Evolutionary conservation across 2,888 invertebrate species (phyloP).

Genomic region (Lasioglossum marginatum): DNA sequence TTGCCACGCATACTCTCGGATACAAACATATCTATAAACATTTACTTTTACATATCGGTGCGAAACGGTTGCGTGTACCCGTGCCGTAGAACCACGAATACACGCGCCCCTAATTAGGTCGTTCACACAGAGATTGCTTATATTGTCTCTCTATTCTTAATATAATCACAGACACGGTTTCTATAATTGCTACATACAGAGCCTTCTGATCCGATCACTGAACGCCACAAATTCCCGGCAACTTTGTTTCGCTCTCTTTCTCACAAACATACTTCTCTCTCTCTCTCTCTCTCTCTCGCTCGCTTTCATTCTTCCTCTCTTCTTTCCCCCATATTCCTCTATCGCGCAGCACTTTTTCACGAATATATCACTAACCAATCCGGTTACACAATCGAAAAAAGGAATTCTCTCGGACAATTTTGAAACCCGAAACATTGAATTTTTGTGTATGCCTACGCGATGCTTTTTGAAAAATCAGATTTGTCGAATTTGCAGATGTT

Average conservation of each 20-base stretch:
- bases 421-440: background rate
- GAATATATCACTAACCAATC: background rate
- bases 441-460: background rate
- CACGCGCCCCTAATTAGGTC: slow-evolving; percentile 68
- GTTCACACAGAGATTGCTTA: slow-evolving; percentile 69
- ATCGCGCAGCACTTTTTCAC: slow-evolving; percentile 25
- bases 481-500: background rate
- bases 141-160: slow-evolving; percentile 77
- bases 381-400: slow-evolving; percentile 2
- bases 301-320: background rate
- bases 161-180: slow-evolving; percentile 82
- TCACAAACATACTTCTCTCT: slow-evolving; percentile 31
- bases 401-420: slow-evolving; percentile 28
- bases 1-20: slow-evolving; percentile 54
- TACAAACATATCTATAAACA: slow-evolving; percentile 59
- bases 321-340: background rate
- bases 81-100: slow-evolving; percentile 25
- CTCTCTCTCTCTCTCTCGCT: slow-evolving; percentile 5
- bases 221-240: slow-evolving; percentile 72
- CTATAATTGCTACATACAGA: slow-evolving; percentile 81
- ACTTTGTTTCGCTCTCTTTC: slow-evolving; percentile 28
- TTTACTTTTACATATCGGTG: slow-evolving; percentile 63
- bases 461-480: background rate
- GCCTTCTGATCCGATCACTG: slow-evolving; percentile 74
- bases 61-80: slow-evolving; percentile 36